Base-by-base conservation (phyloP, 2,888 invertebrate species). In the Calliphora vomitoria region DNA sequence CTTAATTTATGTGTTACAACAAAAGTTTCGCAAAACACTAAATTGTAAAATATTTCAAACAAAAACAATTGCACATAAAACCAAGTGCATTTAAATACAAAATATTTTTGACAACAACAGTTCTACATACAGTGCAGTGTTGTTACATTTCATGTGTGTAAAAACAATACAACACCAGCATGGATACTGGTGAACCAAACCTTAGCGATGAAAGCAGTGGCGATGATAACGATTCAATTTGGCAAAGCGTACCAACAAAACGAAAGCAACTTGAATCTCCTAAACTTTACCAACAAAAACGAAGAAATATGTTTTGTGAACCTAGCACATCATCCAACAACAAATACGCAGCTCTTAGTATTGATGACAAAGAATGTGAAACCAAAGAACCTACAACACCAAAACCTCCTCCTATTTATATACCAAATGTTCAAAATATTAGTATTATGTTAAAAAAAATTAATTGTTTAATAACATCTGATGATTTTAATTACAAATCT, bases 361-460 rank as follows among this genome's bases (percentile, higher is more conserved):
- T 15, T 35, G 60, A 60, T 25, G 35, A 60, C 6, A 11, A 80
- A 47, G 87, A 47, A 11, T 80, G 79, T 35, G 41, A 82, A 35
- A 35, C 35, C 4, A 35, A 35, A 25, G 79, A 86, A 44, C 74
- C 84, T 1, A 41, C 25, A 87, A 82, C 76, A 88, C 86, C 64
- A 80, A 69, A 18, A 41, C 76, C 44, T 4, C 60, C 60, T 31
- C 15, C 60, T 15, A 35, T 60, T 10, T 60, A 35, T 3, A 60
- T 60, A 15, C 60, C 60, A 31, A 60, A 44, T 55, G 60, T 60
- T 15, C 13, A 31, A 60, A 60, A 66, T 72, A 20, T 66, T 71
- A 10, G 10, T 25, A 8, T 41, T 41, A 41, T 41, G 58, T 10
- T 58, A 11, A 41, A 41, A 11, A 41, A 41, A 41, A 25, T 25